A percentile compares a stretch with the other conserved stretches of the same genome.
Evolutionary conservation across 2,113 vertebrate species (phyloP).

Genomic region (Sisor rabdophorus): DNA sequence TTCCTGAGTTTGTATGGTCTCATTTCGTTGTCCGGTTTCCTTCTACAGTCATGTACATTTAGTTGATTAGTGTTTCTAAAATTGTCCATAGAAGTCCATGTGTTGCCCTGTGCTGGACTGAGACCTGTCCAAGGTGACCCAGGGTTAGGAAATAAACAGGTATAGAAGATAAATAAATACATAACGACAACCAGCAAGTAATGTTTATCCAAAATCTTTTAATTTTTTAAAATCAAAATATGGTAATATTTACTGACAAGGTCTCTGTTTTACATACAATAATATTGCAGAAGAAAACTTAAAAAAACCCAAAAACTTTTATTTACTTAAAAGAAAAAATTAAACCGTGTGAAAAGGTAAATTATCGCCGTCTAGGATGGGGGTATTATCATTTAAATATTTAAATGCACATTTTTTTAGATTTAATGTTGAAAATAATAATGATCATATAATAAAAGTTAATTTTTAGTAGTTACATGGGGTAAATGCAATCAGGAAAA

Average conservation of each 20-base stretch:
- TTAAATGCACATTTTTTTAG: neutral
- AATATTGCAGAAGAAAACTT: neutral
- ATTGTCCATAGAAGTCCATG: too few species aligned
- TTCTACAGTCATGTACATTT: too few species aligned
- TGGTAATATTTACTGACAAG: neutral
- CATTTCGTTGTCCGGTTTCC: too few species aligned
- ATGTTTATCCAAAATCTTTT: too few species aligned
- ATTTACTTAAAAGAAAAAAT: neutral
- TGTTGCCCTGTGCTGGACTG: too few species aligned
- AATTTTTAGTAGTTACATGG: neutral
- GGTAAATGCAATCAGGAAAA: too few species aligned
- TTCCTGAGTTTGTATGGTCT: too few species aligned
- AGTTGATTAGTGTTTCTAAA: too few species aligned
- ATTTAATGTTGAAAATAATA: conserved; percentile 5
- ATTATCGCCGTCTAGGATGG: neutral
- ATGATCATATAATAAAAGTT: neutral
- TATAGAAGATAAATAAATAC: too few species aligned
- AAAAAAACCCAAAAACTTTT: neutral
- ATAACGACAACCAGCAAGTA: neutral
- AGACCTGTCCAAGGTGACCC: too few species aligned
- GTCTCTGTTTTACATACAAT: neutral
- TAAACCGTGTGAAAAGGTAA: neutral
- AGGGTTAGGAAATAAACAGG: too few species aligned
- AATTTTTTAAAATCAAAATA: too few species aligned
- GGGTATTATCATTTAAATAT: neutral